A percentile compares a stretch with the other conserved stretches of the same genome.
phyloP scores from a whole-genome alignment of 2,888 invertebrate species.

The Ypsolopha scabrella region DNA sequence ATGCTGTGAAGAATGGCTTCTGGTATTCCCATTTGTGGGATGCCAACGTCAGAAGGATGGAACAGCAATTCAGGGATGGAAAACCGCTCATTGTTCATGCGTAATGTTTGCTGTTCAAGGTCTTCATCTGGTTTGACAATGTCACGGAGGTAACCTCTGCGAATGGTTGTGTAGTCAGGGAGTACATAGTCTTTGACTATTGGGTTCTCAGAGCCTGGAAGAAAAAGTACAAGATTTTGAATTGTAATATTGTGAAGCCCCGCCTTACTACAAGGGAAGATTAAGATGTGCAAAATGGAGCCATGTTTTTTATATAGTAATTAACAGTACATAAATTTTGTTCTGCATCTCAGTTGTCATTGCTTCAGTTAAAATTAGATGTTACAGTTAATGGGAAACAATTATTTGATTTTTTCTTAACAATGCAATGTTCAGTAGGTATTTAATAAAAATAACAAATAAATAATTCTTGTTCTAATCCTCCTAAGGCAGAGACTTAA shows the following conservation, averaged over 20 bases:
- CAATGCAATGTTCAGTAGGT: too few relatives aligned
- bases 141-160: constrained; percentile 77
- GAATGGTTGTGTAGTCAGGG: constrained; percentile 93
- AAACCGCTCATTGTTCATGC: constrained; percentile 94
- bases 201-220: constrained; percentile 71
- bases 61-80: constrained; percentile 95
- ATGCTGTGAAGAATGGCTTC: constrained; percentile 88
- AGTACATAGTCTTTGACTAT: constrained; percentile 92
- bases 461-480: too few relatives aligned
- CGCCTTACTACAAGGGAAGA: neutral
- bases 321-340: neutral
- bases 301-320: neutral
- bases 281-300: neutral
- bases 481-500: too few relatives aligned
- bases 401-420: too few relatives aligned
- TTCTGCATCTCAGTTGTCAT: too few relatives aligned
- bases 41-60: constrained; percentile 94
- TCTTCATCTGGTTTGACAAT: constrained; percentile 49
- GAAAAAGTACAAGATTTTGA: neutral
- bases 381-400: too few relatives aligned
- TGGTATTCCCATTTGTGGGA: constrained; percentile 91
- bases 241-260: neutral
- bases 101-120: constrained; percentile 80
- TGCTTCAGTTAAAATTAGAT: too few relatives aligned
- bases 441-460: too few relatives aligned